Evolutionary conservation across 2,113 vertebrate genomes (phyloP), one percentile per base, ranked within the genome.

Genomic region (Salvelinus fontinalis): DNA sequence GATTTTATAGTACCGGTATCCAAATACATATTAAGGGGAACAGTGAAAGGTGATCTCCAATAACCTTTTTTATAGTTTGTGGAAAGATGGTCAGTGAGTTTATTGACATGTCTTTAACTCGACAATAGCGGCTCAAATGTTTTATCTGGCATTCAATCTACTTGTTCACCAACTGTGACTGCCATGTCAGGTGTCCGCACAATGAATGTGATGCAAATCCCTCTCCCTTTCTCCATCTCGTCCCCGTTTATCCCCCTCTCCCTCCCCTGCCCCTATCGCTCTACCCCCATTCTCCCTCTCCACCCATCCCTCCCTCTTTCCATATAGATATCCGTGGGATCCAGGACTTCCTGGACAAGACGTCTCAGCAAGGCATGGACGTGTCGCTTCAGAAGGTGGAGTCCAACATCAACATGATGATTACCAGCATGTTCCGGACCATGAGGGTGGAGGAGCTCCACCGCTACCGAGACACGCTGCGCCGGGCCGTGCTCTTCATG

Each of bases 321-420:
- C 76, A 60, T 75, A 1, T 72, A 99, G 98, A 99, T 93, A 99
- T 99, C 85, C 96, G 97, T 72, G 98, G 98, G 74, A 98, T 99
- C 89, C 96, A 99, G 86, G 97, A 99, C 81, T 99, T 99, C 89
- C 90, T 99, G 90, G 98, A 99, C 92, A 95, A 93, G 92, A 95
- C 96, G 0, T 99, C 98, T 80, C 98, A 99, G 89, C 98, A 99
- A 81, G 98, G 98, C 76, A 98, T 99, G 97, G 98, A 99, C 64
- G 96, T 99, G 67, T 97, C 98, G n/a, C 93, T 99, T 79, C 98
- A 99, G 91, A 99, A 99, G 86, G 98, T 99, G 78, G 98, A 99
- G 90, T 96, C 95, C 80, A 99, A 99, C 81, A 98, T 99, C 88
- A 99, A 99, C 90, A 97, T 96, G 92, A 99, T 99, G 98, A 99